A percentile compares a stretch with the other conserved stretches of the same genome.
Conservation (phyloP, 2,797 vertebrate genomes). For the Darevskia nairensis region DNA sequence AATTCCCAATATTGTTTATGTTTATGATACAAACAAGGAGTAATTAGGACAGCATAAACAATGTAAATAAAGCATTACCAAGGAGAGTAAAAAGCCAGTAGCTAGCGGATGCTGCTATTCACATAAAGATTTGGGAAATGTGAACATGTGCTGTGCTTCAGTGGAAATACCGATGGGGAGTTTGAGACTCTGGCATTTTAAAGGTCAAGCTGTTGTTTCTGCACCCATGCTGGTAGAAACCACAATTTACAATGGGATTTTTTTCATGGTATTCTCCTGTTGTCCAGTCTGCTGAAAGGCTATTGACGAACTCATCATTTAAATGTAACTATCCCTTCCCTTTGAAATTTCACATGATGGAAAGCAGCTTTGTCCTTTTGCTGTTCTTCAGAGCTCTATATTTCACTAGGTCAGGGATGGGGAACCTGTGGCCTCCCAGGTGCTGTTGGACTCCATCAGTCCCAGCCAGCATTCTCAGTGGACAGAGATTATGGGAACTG, state of each 20-base stretch:
- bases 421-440: not conserved
- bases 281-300: not conserved
- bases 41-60: slow-evolving; percentile 40
- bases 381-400: not conserved
- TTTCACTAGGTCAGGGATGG: not conserved
- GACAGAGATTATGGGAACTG: not conserved
- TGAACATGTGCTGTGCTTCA: not conserved
- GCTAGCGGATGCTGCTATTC: not conserved
- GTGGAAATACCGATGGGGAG: not conserved
- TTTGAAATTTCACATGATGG: slow-evolving; percentile 33
- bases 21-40: not conserved
- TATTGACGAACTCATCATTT: not conserved
- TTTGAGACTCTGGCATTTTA: accelerated
- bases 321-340: slow-evolving; percentile 17
- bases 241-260: not conserved
- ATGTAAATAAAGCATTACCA: slow-evolving; percentile 30
- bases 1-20: slow-evolving; percentile 39
- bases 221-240: not conserved
- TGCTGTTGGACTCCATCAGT: not conserved
- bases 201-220: slow-evolving; percentile 42
- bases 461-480: not conserved
- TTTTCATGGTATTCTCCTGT: not conserved
- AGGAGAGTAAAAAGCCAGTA: slow-evolving; percentile 8
- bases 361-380: not conserved
- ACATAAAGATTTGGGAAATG: slow-evolving; percentile 10